Evolutionary conservation across 2,113 vertebrate genomes (phyloP), one percentile per base, ranked within the genome.

Genomic region (Cinclus cinclus): DNA sequence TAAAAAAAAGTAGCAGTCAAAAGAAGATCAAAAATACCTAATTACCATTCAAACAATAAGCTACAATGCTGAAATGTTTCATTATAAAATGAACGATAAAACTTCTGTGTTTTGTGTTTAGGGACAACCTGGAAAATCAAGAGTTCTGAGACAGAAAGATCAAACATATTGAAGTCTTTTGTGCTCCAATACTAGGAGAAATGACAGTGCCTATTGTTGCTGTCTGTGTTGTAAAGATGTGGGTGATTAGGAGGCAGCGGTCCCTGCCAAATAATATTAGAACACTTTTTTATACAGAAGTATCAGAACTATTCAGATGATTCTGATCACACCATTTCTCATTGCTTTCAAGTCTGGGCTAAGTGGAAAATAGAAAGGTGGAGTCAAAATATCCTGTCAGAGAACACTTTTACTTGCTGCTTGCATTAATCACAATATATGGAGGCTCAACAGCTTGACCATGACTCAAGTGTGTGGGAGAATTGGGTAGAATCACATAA

Each of bases 21-120:
- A 97, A 95, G 83, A 88, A 75, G 52, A 68, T 59, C 10, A 65
- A 88, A 97, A 95, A 89, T 89, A 77, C 81, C 67, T 92, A 39
- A 68, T 97, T 96, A 90, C 52, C 55, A 70, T 71, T 96, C 69
- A 65, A 73, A 90, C 89, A 80, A 79, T 84, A 52, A 97, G 50
- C 67, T 84, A 37, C 89, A 77, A 33, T 87, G 53, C 79, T 75
- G n/a, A 83, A 94, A 69, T 67, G 55, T 52, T 52, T 84, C 24
- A 49, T 89, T 92, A 59, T 81, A 96, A 94, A 90, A 92, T 44
- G 59, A 84, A 63, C 74, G 79, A 65, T 46, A 82, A 80, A 87
- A 49, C 58, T 47, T 93, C 20, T 70, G 37, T 87, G 52, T 37
- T 85, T 90, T 94, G 63, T 59, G 39, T 84, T 92, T 81, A 65